A percentile compares a stretch with the other conserved stretches of the same genome.
These are phyloP conservation scores for Acanthosoma haemorrhoidale DNA, from an alignment of 2,888 invertebrate genomes.

Conservation along the genomic window DNA sequence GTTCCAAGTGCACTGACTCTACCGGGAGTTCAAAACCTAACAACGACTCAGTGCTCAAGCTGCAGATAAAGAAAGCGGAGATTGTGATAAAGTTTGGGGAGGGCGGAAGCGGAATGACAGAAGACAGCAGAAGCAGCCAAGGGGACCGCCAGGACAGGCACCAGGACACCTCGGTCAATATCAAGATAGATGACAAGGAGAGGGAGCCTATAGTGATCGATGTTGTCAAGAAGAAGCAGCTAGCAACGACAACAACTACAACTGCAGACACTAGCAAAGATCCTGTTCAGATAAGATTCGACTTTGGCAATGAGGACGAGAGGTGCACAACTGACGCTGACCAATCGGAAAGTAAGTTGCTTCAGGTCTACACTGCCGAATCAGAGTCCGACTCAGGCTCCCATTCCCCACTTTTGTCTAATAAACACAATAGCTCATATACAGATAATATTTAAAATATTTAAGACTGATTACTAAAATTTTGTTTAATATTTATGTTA, in stretches of 20 bases:
- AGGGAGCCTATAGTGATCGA: conserved; percentile 41
- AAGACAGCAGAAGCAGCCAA: conserved; percentile 21
- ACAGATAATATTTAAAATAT: conserved; percentile 20
- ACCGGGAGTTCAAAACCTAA: conserved; percentile 27
- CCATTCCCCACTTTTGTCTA: conserved; percentile 39
- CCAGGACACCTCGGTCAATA: conserved; percentile 41
- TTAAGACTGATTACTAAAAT: conserved; percentile 14
- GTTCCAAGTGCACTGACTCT: conserved; percentile 15
- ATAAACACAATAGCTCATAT: conserved; percentile 31
- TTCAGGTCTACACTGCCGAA: conserved; percentile 18
- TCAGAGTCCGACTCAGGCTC: conserved; percentile 40
- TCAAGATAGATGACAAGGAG: conserved; percentile 42
- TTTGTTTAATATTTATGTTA: conserved; percentile 1
- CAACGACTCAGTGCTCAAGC: conserved; percentile 41
- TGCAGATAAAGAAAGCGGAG: conserved; percentile 43
- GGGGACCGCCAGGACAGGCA: conserved; percentile 20
- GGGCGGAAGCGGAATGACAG: conserved; percentile 28
- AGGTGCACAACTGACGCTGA: conserved; percentile 27
- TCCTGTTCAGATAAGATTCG: conserved; percentile 40
- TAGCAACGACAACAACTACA: background rate
- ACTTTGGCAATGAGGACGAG: conserved; percentile 40
- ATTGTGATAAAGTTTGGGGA: conserved; percentile 43
- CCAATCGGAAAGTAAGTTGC: conserved; percentile 22
- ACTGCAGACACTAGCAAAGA: conserved; percentile 21
- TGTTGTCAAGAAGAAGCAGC: conserved; percentile 38